phyloP scores from a whole-genome alignment of 2,888 invertebrate genomes.

The Ectemnius cavifrons region DNA sequence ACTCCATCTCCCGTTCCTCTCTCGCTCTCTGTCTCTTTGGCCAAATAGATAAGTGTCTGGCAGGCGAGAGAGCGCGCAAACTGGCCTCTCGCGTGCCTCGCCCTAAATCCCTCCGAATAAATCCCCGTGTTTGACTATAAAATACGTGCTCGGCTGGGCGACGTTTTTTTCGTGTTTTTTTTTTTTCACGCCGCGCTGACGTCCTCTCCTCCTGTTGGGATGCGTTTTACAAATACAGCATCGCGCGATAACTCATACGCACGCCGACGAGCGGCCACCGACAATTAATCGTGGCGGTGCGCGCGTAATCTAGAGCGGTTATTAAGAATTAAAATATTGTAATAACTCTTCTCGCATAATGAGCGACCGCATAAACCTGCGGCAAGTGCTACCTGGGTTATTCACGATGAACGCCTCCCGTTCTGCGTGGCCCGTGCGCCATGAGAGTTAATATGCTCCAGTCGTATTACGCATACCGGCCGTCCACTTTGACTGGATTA shows the following conservation, averaged over 20 bases:
- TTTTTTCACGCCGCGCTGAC: background rate
- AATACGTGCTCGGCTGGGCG: slow-evolving; percentile 7
- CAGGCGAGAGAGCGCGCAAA: too few relatives aligned
- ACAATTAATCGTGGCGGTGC: slow-evolving; percentile 42
- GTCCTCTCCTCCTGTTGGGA: background rate
- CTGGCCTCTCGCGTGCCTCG: background rate
- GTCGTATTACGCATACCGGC: slow-evolving; percentile 26
- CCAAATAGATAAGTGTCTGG: slow-evolving; percentile 11
- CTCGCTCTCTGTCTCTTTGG: slow-evolving; percentile 1
- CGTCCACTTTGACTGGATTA: slow-evolving; percentile 41
- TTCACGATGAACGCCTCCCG: slow-evolving; percentile 40
- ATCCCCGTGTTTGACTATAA: background rate
- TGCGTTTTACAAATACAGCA: slow-evolving; percentile 9
- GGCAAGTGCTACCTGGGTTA: slow-evolving; percentile 45
- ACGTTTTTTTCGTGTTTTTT: background rate
- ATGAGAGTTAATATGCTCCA: slow-evolving; percentile 38
- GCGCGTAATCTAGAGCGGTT: slow-evolving; percentile 39
- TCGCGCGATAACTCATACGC: slow-evolving; percentile 5
- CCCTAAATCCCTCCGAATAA: slow-evolving; percentile 8
- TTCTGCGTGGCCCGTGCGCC: slow-evolving; percentile 2
- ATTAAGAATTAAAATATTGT: slow-evolving; percentile 58
- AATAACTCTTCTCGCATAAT: slow-evolving; percentile 49
- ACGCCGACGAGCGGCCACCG: slow-evolving; percentile 8
- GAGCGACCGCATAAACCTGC: slow-evolving; percentile 36
- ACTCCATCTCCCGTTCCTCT: background rate